Evolutionary conservation across 2,113 vertebrate species (phyloP).

Genomic region (Mustelus asterias): DNA sequence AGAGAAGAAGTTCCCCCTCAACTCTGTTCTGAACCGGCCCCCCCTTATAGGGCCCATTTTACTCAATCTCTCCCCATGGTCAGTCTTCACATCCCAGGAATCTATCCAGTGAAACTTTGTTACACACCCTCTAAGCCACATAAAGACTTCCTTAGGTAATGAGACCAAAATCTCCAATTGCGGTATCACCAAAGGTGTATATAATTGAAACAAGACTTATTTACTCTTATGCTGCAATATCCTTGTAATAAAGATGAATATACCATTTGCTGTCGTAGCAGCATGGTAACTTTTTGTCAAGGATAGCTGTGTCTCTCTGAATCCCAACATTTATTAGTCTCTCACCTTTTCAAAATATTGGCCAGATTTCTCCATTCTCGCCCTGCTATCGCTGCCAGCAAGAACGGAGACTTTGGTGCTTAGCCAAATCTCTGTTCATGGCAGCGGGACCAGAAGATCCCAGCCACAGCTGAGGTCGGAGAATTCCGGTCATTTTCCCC

Average conservation of each 20-base stretch:
- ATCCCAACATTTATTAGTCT: neutral
- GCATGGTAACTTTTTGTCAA: neutral
- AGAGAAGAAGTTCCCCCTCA: too few species aligned
- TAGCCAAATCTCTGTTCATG: too few species aligned
- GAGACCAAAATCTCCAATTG: neutral
- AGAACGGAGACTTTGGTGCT: too few species aligned
- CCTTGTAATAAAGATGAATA: neutral
- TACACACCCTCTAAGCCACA: neutral
- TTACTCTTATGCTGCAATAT: neutral
- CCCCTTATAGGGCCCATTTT: too few species aligned
- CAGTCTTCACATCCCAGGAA: neutral
- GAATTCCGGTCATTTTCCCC: neutral
- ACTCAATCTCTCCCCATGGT: neutral
- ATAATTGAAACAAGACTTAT: neutral
- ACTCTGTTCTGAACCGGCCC: too few species aligned
- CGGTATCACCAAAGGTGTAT: neutral
- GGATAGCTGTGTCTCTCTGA: neutral
- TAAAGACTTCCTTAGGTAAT: neutral
- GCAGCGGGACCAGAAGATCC: too few species aligned
- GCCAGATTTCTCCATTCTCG: too few species aligned
- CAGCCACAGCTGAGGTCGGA: too few species aligned
- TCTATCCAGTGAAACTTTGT: neutral
- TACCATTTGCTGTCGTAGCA: neutral
- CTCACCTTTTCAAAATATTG: neutral
- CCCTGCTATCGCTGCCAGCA: too few species aligned